A percentile compares a stretch with the other conserved stretches of the same genome.
phyloP scores from a whole-genome alignment of 2,113 vertebrate genomes.

The Gasterosteus aculeatus region DNA sequence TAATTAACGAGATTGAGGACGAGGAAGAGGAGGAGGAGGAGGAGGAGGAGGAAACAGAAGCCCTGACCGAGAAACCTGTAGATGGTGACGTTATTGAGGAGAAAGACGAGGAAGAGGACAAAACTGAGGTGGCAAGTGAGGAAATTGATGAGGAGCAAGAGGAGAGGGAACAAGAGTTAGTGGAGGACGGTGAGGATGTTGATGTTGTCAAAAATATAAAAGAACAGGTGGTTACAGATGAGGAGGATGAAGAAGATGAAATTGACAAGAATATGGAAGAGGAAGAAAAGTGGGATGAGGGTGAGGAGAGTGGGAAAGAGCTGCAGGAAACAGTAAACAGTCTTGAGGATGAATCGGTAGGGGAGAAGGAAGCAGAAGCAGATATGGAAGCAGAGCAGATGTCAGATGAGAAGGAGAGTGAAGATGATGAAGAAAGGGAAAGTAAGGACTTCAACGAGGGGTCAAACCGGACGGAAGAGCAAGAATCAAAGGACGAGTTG shows the following conservation, averaged over 20 bases:
- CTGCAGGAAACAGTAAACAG: background rate
- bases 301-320: background rate
- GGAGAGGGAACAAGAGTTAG: background rate
- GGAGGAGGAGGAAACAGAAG: background rate
- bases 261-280: background rate
- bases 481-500: background rate
- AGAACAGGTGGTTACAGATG: background rate
- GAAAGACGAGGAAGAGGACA: background rate
- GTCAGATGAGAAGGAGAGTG: constrained; percentile 22
- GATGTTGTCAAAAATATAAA: constrained; percentile 10
- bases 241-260: constrained; percentile 28
- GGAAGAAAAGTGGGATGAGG: constrained; percentile 21
- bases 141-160: background rate
- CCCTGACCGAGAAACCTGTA: background rate
- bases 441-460: background rate
- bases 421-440: constrained; percentile 12
- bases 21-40: background rate
- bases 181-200: background rate
- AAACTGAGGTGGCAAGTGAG: background rate
- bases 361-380: constrained; percentile 15
- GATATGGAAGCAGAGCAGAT: constrained; percentile 13
- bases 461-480: constrained; percentile 1
- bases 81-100: background rate
- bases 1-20: too few species aligned
- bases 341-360: constrained; percentile 17